Evolutionary conservation across 2,113 vertebrate genomes (phyloP), one percentile per base, ranked within the genome.

Genomic region (Lepidothrix coronata): DNA sequence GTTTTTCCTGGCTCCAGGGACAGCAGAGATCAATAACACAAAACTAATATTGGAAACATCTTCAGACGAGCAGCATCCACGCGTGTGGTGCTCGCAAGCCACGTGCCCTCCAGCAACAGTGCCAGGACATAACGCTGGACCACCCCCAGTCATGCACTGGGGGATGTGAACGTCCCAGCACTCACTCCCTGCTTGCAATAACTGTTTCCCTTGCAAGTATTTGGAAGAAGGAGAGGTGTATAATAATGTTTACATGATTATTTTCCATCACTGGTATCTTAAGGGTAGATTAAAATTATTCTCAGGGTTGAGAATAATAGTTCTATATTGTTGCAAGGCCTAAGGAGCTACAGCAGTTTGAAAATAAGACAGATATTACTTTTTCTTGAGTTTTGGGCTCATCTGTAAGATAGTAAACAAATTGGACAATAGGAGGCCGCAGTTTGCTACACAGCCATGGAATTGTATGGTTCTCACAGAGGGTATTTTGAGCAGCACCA

Each of bases 41-140:
- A 87, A 76, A 67, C 91, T 94, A 97, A 97, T 97, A 98, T 96
- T 96, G 97, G 97, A 93, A 95, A 92, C 12, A 3, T 86, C 91
- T 91, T 77, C 75, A 55, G 91, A 85, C 51, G 37, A 80, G 89
- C 91, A 86, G 71, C 82, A 46, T 82, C 73, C 27, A 9, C 13
- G 6, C 19, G 41, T 0, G 0, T 22, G 46, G 37, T 92, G 54
- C 80, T 95, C 2, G 0, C 13, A 3, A 35, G 49, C 88, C 77
- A 25, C 1, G 30, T 65, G 24, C 35, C 52, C 27, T 16, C 9
- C 55, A 57, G 79, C 79, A 84, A 79, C 89, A 94, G 71, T 35
- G 39, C 59, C 2, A 0, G 89, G 72, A 61, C 0, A 0, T 25
- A 14, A 81, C 6, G 2, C 39, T 74, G 52, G 5, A 37, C 33